Base-by-base conservation (phyloP, 35 echinoderm and acorn worm genomes). In the Ptychodera flava region DNA sequence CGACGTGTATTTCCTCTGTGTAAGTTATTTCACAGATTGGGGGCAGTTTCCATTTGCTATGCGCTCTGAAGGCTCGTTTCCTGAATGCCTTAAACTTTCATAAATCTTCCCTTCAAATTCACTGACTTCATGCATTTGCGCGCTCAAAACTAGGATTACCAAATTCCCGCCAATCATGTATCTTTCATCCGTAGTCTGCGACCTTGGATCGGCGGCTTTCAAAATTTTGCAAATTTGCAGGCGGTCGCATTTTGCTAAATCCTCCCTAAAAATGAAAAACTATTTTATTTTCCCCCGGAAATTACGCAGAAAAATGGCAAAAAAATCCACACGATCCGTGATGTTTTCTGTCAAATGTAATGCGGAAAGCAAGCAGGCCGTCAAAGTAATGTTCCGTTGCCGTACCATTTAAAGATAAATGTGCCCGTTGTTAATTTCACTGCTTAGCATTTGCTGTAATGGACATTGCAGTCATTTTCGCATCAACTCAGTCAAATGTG, bases 101-200 rank as follows among this genome's bases (percentile, higher is more conserved):
- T 64, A 64, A 64, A 64, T 64, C 45, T 64, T 64, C 45, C 45
- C 45, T 64, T 64, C 45, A 64, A 64, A 64, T 64, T 64, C 45
- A 64, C 45, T 64, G 45, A 64, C 45, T 64, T 64, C 45, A 64
- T 22, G 45, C 45, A 64, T 64, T 64, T 64, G 45, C n/a, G 45
- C 22, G 45, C 45, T 64, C 45, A 64, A 64, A 64, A 64, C 45
- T 12, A 12, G 45, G 45, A 64, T 64, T 64, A 64, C 45, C 45
- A 12, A 64, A 64, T 64, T 64, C 45, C 45, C 45, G 22, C 45
- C 45, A 64, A 64, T 64, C 45, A 64, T 64, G 45, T 64, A 64
- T 64, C 6, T 64, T 64, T 64, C 45, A 64, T 64, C 45, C 22
- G 45, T 64, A 6, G 45, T 64, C 45, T 64, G 45, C 45, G 45